Percentiles rank a stretch among this genome's conserved stretches.
phyloP scores from a whole-genome alignment of 53 echinoderm and acorn worm genomes.

The Apostichopus leukothele region DNA sequence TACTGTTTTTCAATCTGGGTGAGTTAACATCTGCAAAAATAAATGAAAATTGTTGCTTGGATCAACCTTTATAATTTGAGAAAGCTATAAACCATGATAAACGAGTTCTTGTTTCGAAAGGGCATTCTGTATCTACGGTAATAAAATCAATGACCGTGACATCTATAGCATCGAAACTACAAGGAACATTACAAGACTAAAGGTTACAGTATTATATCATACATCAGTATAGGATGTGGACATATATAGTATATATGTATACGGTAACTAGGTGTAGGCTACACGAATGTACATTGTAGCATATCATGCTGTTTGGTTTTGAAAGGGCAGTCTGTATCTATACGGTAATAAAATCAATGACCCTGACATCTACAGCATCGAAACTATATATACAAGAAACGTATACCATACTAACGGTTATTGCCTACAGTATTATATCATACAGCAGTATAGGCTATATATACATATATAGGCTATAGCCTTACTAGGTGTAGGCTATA shows the following conservation, averaged over 20 bases:
- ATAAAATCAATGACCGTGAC: constrained; percentile 8
- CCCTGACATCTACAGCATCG: neutral
- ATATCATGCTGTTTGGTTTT: too few species aligned
- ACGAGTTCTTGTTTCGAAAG: neutral
- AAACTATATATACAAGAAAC: neutral
- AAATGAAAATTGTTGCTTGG: too few species aligned
- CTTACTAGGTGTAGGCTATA: too few species aligned
- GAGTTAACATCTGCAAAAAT: too few species aligned
- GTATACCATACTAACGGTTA: too few species aligned
- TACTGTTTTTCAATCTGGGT: too few species aligned
- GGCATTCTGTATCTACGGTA: neutral
- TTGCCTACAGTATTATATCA: too few species aligned
- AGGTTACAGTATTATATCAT: neutral
- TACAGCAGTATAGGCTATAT: too few species aligned
- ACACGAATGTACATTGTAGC: too few species aligned
- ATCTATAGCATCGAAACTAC: neutral
- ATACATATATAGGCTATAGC: too few species aligned
- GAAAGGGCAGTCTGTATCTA: neutral
- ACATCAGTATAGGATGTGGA: neutral
- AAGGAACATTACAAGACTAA: neutral
- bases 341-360: neutral
- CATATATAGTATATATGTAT: neutral
- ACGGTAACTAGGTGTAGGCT: too few species aligned
- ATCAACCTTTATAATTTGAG: too few species aligned
- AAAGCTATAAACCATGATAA: neutral